Evolutionary conservation across 2,797 vertebrate genomes (phyloP).

Genomic region (Poliocrania exsul): DNA sequence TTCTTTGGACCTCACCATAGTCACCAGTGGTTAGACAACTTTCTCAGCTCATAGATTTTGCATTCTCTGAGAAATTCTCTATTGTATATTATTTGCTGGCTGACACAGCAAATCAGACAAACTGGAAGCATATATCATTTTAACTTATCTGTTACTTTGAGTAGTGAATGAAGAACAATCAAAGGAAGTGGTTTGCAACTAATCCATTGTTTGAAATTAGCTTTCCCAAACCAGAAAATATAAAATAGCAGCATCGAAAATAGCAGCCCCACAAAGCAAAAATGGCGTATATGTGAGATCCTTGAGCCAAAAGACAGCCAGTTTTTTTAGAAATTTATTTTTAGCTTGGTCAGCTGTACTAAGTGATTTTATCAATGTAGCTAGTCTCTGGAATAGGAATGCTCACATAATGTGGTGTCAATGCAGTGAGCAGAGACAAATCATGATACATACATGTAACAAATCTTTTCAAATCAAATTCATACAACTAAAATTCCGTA

Average conservation of each 20-base stretch:
- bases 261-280: conserved; percentile 21
- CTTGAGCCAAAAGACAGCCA: conserved; percentile 1
- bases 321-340: conserved; percentile 25
- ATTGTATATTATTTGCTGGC: background rate
- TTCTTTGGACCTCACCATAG: background rate
- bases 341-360: conserved; percentile 30
- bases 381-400: background rate
- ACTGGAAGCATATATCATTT: background rate
- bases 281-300: background rate
- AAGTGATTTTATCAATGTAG: conserved; percentile 22
- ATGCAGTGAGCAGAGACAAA: background rate
- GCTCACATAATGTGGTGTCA: background rate
- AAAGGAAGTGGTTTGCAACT: conserved; percentile 26
- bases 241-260: background rate
- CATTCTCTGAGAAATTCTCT: background rate
- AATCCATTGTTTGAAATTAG: conserved; percentile 28
- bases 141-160: background rate
- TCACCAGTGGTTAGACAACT: background rate
- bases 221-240: conserved; percentile 28
- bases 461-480: conserved; percentile 2
- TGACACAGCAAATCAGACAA: background rate
- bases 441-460: background rate
- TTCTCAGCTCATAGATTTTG: background rate
- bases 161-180: conserved; percentile 12
- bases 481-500: background rate